Percentiles rank a stretch among this genome's conserved stretches.
phyloP scores from a whole-genome alignment of 2,113 vertebrate species.

The Phalacrocorax brasilianus region DNA sequence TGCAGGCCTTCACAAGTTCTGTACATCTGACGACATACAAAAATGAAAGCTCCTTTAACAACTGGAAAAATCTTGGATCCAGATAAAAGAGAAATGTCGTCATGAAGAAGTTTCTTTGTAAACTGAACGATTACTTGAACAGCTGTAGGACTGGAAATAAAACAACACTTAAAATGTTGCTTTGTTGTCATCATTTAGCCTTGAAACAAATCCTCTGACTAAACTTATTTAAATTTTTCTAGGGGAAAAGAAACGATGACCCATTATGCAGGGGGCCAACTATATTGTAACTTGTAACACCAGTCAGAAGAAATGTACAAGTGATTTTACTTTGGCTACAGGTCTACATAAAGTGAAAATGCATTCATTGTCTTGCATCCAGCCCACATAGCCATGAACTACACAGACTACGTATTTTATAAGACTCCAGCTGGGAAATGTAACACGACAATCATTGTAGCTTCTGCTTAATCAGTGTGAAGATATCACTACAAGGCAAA shows the following conservation, averaged over 20 bases:
- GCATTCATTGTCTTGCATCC: neutral
- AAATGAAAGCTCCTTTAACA: slow-evolving; percentile 90
- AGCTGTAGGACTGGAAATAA: slow-evolving; percentile 77
- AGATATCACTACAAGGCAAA: neutral
- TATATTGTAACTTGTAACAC: neutral
- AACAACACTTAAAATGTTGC: neutral
- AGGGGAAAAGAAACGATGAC: neutral
- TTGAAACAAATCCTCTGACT: neutral
- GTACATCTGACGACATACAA: slow-evolving; percentile 91
- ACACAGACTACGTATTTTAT: neutral
- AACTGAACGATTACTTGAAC: slow-evolving; percentile 85
- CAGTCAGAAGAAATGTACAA: neutral
- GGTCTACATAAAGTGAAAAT: neutral
- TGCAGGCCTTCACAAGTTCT: slow-evolving; percentile 91
- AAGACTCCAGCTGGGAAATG: neutral
- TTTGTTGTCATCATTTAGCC: neutral
- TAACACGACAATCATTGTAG: neutral
- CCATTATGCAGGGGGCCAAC: neutral
- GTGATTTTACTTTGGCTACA: neutral
- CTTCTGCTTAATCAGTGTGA: neutral
- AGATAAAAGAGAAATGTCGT: slow-evolving; percentile 69
- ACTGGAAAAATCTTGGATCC: slow-evolving; percentile 66
- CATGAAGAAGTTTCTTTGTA: slow-evolving; percentile 86
- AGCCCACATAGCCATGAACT: neutral
- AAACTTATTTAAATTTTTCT: neutral